Percentiles rank a stretch among this genome's conserved stretches.
Conservation (phyloP, 2,797 vertebrate species). For the Huso huso region DNA sequence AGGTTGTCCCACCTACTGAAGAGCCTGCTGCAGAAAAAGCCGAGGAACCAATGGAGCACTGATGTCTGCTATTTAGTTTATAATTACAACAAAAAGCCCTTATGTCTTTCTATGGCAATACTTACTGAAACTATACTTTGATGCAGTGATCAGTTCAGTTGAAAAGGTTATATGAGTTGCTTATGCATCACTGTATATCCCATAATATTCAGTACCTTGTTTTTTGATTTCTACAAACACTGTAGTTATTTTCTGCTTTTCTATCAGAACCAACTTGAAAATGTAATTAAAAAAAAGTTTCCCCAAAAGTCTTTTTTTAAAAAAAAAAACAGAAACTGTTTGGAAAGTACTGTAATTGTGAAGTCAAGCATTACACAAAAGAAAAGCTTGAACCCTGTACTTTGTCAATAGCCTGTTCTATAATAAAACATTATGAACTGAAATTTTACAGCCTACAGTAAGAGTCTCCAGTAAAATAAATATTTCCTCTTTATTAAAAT, state of each 20-base stretch:
- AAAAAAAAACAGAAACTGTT: not conserved
- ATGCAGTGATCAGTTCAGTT: not conserved
- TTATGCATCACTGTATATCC: not conserved
- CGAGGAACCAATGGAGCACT: constrained; percentile 93
- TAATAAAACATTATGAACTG: not conserved
- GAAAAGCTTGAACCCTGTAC: not conserved
- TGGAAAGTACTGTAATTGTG: not conserved
- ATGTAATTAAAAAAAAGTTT: not conserved
- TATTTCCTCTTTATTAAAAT: not conserved
- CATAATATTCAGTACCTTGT: not conserved
- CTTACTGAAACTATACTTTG: not conserved
- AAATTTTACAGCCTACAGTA: not conserved
- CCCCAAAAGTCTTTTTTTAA: not conserved
- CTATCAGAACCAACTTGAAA: constrained; percentile 20
- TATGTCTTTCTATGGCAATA: not conserved
- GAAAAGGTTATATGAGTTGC: not conserved
- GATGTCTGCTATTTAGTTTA: constrained; percentile 25
- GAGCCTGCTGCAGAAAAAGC: constrained; percentile 63
- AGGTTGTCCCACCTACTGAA: constrained; percentile 72
- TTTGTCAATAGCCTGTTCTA: not conserved
- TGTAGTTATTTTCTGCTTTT: constrained; percentile 17
- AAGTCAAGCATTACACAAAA: no score
- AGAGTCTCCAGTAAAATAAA: not conserved
- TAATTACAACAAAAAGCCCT: not conserved
- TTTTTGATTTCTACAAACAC: constrained; percentile 4